phyloP scores from a whole-genome alignment of 2,797 vertebrate species.

The Lacerta agilis region DNA sequence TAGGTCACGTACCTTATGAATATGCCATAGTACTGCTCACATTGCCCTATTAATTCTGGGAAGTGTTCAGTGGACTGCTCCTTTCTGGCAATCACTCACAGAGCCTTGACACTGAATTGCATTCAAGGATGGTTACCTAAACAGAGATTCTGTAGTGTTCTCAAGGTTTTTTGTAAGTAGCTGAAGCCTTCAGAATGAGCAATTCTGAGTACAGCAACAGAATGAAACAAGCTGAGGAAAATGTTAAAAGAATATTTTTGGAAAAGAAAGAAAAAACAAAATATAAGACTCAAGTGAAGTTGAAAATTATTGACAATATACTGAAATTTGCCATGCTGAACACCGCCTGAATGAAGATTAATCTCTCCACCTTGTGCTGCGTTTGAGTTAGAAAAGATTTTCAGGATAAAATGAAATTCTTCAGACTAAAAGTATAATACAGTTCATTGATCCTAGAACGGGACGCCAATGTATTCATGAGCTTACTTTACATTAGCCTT shows the following conservation, averaged over 20 bases:
- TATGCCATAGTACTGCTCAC: background rate
- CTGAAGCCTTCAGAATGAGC: background rate
- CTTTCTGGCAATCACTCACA: background rate
- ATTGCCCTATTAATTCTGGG: background rate
- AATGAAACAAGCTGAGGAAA: conserved; percentile 36
- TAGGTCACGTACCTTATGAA: background rate
- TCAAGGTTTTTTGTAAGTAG: background rate
- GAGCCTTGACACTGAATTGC: background rate
- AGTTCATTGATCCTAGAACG: conserved; percentile 38
- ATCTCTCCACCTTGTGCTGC: background rate
- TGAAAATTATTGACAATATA: conserved; percentile 25
- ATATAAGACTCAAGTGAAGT: background rate
- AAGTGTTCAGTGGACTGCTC: background rate
- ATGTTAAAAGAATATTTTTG: background rate
- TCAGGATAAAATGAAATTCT: conserved; percentile 33
- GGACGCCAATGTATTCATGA: conserved; percentile 7
- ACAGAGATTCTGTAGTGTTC: conserved; percentile 8
- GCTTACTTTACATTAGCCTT: conserved; percentile 24
- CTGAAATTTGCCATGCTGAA: background rate
- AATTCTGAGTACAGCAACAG: conserved; percentile 13
- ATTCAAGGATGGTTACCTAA: conserved; percentile 12
- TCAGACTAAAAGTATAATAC: background rate
- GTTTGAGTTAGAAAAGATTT: background rate
- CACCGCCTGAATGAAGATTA: conserved; percentile 14
- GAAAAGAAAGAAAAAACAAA: background rate